Percentiles rank a stretch among this genome's conserved stretches.
Conservation (phyloP, 2,113 vertebrate species). For the Corydoras sp. region DNA sequence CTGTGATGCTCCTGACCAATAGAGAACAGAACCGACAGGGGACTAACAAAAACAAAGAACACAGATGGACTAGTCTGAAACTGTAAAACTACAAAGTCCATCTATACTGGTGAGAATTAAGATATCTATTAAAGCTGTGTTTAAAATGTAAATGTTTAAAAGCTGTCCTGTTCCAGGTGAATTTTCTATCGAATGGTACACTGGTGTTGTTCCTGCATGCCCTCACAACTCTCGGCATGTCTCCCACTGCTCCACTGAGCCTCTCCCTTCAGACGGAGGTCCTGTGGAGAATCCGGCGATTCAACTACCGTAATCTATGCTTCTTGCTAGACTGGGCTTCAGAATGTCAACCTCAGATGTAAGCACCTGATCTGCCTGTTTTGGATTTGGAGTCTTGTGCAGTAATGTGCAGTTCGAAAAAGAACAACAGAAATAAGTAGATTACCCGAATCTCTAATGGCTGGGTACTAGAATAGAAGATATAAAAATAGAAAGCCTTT, state of each 20-base stretch:
- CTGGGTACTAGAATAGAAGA: too few species aligned
- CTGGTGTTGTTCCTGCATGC: constrained; percentile 69
- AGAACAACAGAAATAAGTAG: too few species aligned
- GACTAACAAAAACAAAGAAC: too few species aligned
- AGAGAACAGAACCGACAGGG: too few species aligned
- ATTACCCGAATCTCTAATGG: too few species aligned
- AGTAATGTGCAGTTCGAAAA: background rate
- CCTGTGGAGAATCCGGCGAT: constrained; percentile 76
- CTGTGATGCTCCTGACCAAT: too few species aligned
- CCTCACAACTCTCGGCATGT: constrained; percentile 59
- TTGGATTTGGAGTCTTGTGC: background rate
- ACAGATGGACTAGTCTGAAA: too few species aligned
- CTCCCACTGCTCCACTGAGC: constrained; percentile 32
- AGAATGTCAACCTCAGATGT: constrained; percentile 41
- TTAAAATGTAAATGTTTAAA: background rate
- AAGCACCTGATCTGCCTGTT: background rate
- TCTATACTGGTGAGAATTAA: too few species aligned
- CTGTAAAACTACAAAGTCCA: too few species aligned
- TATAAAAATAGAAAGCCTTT: too few species aligned
- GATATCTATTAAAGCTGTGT: background rate
- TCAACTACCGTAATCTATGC: constrained; percentile 68
- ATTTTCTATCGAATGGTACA: constrained; percentile 65
- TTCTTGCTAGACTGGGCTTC: constrained; percentile 61
- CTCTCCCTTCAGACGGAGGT: constrained; percentile 77
- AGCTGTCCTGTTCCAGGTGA: constrained; percentile 55